Percentiles rank a stretch among this genome's conserved stretches.
These are phyloP conservation scores for Rhagoletis pomonella DNA, from an alignment of 1,140 invertebrate genomes.

Conservation along the genomic window DNA sequence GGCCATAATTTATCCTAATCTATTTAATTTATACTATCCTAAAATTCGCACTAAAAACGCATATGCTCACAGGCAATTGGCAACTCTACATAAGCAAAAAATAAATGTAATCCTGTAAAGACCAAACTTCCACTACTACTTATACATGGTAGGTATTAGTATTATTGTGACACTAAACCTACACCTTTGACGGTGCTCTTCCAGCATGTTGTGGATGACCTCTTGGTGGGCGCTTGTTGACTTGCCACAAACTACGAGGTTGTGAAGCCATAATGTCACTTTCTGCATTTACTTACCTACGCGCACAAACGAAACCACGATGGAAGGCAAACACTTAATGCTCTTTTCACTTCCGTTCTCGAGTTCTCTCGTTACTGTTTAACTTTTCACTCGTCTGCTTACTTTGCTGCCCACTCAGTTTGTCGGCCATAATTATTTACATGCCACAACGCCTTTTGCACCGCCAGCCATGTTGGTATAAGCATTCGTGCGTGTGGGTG, in stretches of 20 bases:
- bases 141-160: neutral
- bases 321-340: neutral
- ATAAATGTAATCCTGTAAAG: neutral
- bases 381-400: neutral
- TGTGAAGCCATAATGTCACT: neutral
- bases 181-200: neutral
- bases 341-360: neutral
- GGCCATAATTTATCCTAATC: too few relatives aligned
- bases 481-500: neutral
- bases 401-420: constrained; percentile 37
- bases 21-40: too few relatives aligned
- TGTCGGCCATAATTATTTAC: constrained; percentile 45
- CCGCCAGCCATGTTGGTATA: neutral
- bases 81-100: neutral
- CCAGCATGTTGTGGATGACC: neutral
- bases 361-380: neutral
- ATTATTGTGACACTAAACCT: neutral
- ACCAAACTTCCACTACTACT: neutral
- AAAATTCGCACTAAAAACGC: too few relatives aligned
- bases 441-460: constrained; percentile 20
- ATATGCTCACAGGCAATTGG: neutral
- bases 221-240: neutral
- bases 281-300: neutral
- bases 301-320: neutral
- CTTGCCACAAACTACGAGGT: neutral